Evolutionary conservation across 2,888 invertebrate genomes (phyloP).

Genomic region (Megalurothrips usitatus): DNA sequence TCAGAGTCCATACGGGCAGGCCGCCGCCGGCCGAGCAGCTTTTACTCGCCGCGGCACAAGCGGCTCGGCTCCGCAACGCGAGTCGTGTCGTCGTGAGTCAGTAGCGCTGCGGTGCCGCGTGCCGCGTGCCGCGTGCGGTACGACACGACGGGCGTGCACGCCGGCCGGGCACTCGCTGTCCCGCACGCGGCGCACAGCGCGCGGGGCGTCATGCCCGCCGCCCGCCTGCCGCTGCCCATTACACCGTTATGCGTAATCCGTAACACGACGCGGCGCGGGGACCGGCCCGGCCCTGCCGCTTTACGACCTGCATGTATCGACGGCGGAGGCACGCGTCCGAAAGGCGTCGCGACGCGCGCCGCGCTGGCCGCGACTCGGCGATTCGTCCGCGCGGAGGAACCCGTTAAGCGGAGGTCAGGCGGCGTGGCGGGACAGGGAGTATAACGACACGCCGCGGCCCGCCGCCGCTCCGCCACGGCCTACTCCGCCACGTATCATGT

Average conservation of each 20-base stretch:
- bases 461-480: too few species aligned
- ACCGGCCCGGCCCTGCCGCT: not conserved
- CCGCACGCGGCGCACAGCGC: not conserved
- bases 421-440: too few species aligned
- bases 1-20: too few species aligned
- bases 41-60: too few species aligned
- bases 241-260: constrained; percentile 1
- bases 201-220: not conserved
- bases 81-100: not conserved
- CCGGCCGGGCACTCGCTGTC: not conserved
- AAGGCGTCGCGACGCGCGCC: not conserved
- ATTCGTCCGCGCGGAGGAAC: too few species aligned
- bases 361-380: too few species aligned
- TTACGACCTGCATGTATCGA: not conserved
- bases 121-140: not conserved
- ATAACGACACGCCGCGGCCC: too few species aligned
- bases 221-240: too few species aligned
- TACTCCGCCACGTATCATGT: too few species aligned
- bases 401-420: too few species aligned
- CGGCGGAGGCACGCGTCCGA: not conserved
- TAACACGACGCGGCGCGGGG: not conserved
- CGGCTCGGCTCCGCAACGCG: not conserved
- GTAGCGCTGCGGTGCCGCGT: not conserved
- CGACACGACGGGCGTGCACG: too few species aligned
- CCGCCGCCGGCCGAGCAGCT: too few species aligned